Percentiles rank a stretch among this genome's conserved stretches.
phyloP scores from a whole-genome alignment of 2,113 vertebrate species.

The Phalacrocorax pelagicus region DNA sequence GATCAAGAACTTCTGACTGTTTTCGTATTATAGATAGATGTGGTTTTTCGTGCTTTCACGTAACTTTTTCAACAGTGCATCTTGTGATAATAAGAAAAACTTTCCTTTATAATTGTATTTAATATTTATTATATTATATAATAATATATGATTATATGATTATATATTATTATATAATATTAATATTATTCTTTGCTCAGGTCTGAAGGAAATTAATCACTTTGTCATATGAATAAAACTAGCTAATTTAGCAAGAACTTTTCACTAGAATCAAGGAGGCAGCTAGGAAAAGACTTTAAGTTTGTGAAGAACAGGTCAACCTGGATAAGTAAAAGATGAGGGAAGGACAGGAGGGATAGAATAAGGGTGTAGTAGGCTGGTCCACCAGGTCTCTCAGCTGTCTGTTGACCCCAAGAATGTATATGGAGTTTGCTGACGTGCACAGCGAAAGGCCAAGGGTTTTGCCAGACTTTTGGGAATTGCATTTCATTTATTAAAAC shows the following conservation, averaged over 20 bases:
- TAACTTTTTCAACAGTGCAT: neutral
- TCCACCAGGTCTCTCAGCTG: neutral
- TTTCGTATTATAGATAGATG: neutral
- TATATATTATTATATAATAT: no score
- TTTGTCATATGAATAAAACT: neutral
- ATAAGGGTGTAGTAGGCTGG: neutral
- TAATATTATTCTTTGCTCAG: neutral
- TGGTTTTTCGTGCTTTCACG: accelerated
- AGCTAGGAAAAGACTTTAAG: neutral
- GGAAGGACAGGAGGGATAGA: neutral
- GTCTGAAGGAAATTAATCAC: neutral
- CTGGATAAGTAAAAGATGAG: neutral
- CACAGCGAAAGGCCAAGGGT: neutral
- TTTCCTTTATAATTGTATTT: neutral
- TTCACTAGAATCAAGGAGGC: neutral
- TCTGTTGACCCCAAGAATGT: neutral
- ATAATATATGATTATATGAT: no score
- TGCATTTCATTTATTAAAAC: neutral
- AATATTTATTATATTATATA: no score
- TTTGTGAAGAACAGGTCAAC: neutral
- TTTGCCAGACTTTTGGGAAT: neutral
- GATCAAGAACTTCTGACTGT: neutral
- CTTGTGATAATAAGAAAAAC: neutral
- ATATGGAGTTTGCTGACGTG: accelerated
- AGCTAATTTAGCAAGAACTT: neutral